phyloP scores from a whole-genome alignment of 2,113 vertebrate genomes.

The Osmerus eperlanus region DNA sequence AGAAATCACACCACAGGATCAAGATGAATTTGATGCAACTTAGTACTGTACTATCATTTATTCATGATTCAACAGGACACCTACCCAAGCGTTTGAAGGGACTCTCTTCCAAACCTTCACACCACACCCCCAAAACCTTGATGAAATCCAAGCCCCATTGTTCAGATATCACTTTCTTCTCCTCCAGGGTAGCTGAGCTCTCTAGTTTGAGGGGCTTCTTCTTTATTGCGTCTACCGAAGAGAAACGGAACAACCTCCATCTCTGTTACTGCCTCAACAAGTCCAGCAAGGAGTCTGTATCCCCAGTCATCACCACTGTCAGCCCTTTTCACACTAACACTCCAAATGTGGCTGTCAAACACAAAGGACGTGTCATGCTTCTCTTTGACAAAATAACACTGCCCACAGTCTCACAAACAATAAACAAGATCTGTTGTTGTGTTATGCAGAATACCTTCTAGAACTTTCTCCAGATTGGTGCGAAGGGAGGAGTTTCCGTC shows the following conservation, averaged over 20 bases:
- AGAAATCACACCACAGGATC: not conserved
- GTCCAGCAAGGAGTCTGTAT: too few relatives aligned
- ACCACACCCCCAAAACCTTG: constrained; percentile 10
- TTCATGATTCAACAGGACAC: not conserved
- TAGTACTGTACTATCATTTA: too few relatives aligned
- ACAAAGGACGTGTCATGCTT: too few relatives aligned
- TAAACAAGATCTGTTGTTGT: not conserved
- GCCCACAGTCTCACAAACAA: too few relatives aligned
- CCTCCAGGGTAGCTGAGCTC: constrained; percentile 5
- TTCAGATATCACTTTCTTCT: constrained; percentile 1
- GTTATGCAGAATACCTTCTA: not conserved
- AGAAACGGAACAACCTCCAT: too few relatives aligned
- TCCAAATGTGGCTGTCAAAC: too few relatives aligned
- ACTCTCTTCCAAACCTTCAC: constrained; percentile 31
- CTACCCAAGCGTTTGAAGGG: constrained; percentile 35
- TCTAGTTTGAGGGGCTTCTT: constrained; percentile 1
- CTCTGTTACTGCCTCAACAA: too few relatives aligned
- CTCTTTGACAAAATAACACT: too few relatives aligned
- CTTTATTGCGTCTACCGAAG: constrained; percentile 25
- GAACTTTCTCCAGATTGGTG: not conserved
- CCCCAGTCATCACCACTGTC: too few relatives aligned
- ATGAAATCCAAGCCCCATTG: constrained; percentile 32
- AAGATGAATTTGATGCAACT: not conserved
- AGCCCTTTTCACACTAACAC: too few relatives aligned
- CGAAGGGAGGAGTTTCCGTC: not conserved